Percentiles rank a stretch among this genome's conserved stretches.
These are phyloP conservation scores for Ascaphus truei DNA, from an alignment of 2,113 vertebrate genomes.

Conservation along the genomic window DNA sequence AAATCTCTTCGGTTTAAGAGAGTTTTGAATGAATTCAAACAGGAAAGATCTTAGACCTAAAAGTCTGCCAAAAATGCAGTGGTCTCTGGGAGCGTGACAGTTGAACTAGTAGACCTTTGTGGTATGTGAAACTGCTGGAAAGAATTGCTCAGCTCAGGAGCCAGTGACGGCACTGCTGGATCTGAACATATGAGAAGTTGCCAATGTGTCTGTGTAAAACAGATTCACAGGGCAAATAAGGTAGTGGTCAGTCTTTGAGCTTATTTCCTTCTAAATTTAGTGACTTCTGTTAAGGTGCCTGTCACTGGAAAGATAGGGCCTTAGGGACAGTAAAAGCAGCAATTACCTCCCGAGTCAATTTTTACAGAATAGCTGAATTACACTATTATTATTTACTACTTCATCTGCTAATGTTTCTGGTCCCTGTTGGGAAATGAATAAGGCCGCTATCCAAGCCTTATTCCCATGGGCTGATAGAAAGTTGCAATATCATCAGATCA, in stretches of 20 bases:
- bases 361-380: too few relatives aligned
- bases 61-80: constrained; percentile 54
- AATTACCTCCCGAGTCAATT: too few relatives aligned
- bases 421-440: too few relatives aligned
- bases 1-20: constrained; percentile 36
- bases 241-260: constrained; percentile 18
- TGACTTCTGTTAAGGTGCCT: too few relatives aligned
- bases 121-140: constrained; percentile 47
- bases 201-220: constrained; percentile 19
- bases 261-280: too few relatives aligned
- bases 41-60: constrained; percentile 57
- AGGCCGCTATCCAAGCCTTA: too few relatives aligned
- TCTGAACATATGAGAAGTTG: constrained; percentile 21
- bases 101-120: constrained; percentile 42
- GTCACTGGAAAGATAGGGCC: too few relatives aligned
- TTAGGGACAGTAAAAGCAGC: too few relatives aligned
- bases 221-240: constrained; percentile 20
- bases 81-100: constrained; percentile 46
- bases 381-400: too few relatives aligned
- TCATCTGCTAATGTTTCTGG: too few relatives aligned
- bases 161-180: constrained; percentile 25
- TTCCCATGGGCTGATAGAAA: too few relatives aligned
- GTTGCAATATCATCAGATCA: too few relatives aligned
- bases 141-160: constrained; percentile 38
- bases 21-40: constrained; percentile 51